These are phyloP conservation scores for Tetrapedia diversipes DNA, from an alignment of 2,888 invertebrate species.

Conservation along the genomic window DNA sequence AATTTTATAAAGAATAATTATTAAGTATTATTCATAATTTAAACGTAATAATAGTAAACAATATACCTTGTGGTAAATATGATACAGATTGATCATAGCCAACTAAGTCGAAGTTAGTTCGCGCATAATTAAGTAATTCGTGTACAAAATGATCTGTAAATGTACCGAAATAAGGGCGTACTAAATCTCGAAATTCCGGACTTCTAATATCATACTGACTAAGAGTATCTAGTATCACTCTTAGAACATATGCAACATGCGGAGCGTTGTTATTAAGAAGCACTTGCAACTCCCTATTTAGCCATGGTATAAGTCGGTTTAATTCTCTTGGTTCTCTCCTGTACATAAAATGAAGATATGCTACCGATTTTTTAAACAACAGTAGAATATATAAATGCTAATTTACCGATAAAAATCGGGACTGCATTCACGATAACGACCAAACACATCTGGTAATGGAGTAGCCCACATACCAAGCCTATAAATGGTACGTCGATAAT, in stretches of 20 bases:
- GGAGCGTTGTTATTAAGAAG: constrained; percentile 87
- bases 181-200: constrained; percentile 87
- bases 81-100: constrained; percentile 91
- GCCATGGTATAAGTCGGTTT: constrained; percentile 93
- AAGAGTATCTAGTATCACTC: constrained; percentile 88
- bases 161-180: constrained; percentile 88
- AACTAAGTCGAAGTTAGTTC: constrained; percentile 93
- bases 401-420: constrained; percentile 90
- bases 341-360: constrained; percentile 66
- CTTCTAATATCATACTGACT: constrained; percentile 87
- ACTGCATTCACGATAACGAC: constrained; percentile 89
- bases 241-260: constrained; percentile 87
- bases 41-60: not conserved
- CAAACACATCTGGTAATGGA: constrained; percentile 88
- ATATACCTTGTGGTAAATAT: constrained; percentile 84
- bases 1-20: not conserved
- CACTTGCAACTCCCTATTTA: constrained; percentile 92
- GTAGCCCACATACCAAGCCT: constrained; percentile 90
- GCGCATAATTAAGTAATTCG: constrained; percentile 93
- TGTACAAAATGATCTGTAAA: constrained; percentile 94
- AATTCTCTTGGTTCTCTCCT: constrained; percentile 91
- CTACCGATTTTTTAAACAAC: not conserved
- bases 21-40: not conserved
- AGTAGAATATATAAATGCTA: not conserved
- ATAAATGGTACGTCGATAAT: constrained; percentile 85